Evolutionary conservation across 2,113 vertebrate species (phyloP), one percentile per base, ranked within the genome.

Genomic region (Lycaon pictus): DNA sequence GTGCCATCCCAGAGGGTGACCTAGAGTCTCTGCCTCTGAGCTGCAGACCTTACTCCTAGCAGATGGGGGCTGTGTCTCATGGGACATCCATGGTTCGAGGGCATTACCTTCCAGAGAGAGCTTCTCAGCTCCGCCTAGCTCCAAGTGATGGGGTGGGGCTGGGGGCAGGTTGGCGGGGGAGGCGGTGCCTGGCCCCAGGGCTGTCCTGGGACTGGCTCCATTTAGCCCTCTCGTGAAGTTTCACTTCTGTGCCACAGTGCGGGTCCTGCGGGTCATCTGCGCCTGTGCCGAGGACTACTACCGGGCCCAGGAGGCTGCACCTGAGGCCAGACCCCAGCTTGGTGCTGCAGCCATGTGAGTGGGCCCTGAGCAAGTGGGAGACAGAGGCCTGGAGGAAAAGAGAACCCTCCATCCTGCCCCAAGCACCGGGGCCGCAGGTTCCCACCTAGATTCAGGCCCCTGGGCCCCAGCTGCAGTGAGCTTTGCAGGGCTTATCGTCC

Each of bases 241-340:
- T 10, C 5, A 0, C 22, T 0, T 88, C 82, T 88, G 84, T 92
- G 23, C 80, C 29, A 0, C 98, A 99, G 99, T 99, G 67, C 97
- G 99, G 95, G 99, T 99, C 3, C 98, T 99, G 71, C 99, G 99
- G 0, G 95, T 99, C 58, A 99, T 99, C 98, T 99, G 99, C 6
- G 99, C 99, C 77, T 99, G 99, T 55, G 99, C 99, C 0, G 99
- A 99, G 96, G 99, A 99, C 22, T 99, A 99, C 96, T 98, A 98
- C 32, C 96, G 98, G 2, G 60, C 98, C 15, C 98, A 98, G 0
- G 99, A 99, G 1, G 65, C 86, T 3, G 97, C 97, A 9, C 82
- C 97, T 2, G 99, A 99, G 2, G 63, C 87, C 0, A 98, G 98
- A 8, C 62, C 97, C 12, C 72, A 98, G 5, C 98, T 98, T 0